phyloP scores from a whole-genome alignment of 2,888 invertebrate species.

The Stenoptilia bipunctidactyla region DNA sequence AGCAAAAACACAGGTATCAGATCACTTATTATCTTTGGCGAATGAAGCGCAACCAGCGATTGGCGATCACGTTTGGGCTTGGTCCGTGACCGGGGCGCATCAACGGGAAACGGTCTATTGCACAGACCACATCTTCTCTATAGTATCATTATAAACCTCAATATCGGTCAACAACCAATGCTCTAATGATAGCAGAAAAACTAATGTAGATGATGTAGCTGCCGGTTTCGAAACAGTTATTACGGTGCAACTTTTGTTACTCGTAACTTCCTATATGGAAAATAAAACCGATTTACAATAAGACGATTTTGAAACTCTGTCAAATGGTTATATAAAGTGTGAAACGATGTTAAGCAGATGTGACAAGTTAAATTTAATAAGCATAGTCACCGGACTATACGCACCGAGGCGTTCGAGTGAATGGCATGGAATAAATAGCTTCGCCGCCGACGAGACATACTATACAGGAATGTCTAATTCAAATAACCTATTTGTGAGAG shows the following conservation, averaged over 20 bases:
- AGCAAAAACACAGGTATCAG: too few species aligned
- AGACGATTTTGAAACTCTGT: too few species aligned
- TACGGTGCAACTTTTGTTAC: constrained; percentile 1
- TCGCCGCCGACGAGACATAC: constrained; percentile 20
- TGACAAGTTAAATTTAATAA: too few species aligned
- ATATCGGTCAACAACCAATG: neutral
- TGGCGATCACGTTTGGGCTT: constrained; percentile 2
- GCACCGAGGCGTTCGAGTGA: constrained; percentile 1
- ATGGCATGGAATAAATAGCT: constrained; percentile 24
- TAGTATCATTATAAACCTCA: neutral
- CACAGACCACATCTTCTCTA: neutral
- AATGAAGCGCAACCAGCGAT: constrained; percentile 8
- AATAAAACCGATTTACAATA: neutral
- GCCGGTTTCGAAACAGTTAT: neutral
- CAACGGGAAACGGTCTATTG: neutral
- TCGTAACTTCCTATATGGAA: neutral
- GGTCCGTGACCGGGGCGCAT: constrained; percentile 4
- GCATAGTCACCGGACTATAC: too few species aligned
- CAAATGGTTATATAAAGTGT: too few species aligned
- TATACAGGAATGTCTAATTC: constrained; percentile 35
- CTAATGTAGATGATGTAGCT: neutral
- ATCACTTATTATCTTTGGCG: neutral
- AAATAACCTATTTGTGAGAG: constrained; percentile 29
- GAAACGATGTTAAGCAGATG: too few species aligned
- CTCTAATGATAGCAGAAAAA: neutral